These are phyloP conservation scores for Molorchus minor DNA, from an alignment of 2,888 invertebrate genomes.

Conservation along the genomic window DNA sequence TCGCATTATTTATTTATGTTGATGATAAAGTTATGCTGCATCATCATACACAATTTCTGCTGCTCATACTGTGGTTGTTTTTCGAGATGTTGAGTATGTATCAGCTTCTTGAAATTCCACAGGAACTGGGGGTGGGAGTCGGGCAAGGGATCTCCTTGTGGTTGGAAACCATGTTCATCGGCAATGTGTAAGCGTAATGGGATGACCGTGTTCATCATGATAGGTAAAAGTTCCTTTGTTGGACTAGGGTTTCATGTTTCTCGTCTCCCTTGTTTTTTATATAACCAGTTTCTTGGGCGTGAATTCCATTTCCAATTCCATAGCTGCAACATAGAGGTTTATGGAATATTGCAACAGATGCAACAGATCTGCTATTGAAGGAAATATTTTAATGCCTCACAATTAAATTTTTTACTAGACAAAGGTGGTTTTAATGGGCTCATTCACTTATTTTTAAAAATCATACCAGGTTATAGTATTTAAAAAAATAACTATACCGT, in stretches of 20 bases:
- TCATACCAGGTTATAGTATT: too few relatives aligned
- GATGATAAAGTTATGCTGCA: too few relatives aligned
- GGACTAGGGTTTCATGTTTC: slow-evolving; percentile 72
- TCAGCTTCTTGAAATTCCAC: slow-evolving; percentile 74
- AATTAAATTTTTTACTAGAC: too few relatives aligned
- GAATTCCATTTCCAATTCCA: slow-evolving; percentile 79
- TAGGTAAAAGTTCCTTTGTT: slow-evolving; percentile 76
- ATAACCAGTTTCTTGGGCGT: slow-evolving; percentile 75
- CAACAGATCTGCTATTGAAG: too few relatives aligned
- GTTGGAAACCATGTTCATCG: slow-evolving; percentile 76
- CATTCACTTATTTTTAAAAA: too few relatives aligned
- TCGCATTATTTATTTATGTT: too few relatives aligned
- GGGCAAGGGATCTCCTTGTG: slow-evolving; percentile 78
- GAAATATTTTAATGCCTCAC: too few relatives aligned
- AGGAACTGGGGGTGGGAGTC: slow-evolving; percentile 83
- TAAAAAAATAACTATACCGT: too few relatives aligned
- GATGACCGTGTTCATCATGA: slow-evolving; percentile 77
- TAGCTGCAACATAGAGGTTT: slow-evolving; percentile 69
- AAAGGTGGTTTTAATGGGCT: too few relatives aligned
- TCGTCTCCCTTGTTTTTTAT: slow-evolving; percentile 75
- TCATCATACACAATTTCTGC: too few relatives aligned
- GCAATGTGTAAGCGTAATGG: slow-evolving; percentile 72
- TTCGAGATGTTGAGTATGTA: slow-evolving; percentile 56
- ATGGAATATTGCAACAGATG: too few relatives aligned
- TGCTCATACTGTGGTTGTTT: not conserved